Base-by-base conservation (phyloP, 92 coral and sea anemone species). In the Porites divaricata region DNA sequence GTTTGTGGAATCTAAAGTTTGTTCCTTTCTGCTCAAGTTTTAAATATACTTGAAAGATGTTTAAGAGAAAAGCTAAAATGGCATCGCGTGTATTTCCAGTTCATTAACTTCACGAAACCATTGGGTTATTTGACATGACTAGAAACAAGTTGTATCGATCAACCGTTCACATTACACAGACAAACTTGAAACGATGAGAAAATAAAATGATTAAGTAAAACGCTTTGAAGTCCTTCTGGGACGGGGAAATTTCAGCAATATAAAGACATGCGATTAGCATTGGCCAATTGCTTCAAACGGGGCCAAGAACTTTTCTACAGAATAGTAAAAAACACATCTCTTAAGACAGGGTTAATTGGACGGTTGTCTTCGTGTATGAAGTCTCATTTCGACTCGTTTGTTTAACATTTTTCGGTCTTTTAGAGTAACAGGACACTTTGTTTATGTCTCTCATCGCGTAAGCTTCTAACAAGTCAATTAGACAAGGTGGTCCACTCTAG, bases 321-420 rank as follows among this genome's bases (percentile, higher is more conserved):
- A 35, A 35, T 4, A 35, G 76, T 68, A 53, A 35, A 8, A 14
- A 15, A 14, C 52, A 57, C 24, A 25, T n/a, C 25, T 11, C 51
- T 54, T 14, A 72, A 23, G 0, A 24, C 52, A 72, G 35, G 56
- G 35, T 72, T 72, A 67, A 17, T 53, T 15, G 45, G 13, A 69
- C n/a, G 54, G 22, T 20, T 69, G 41, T 48, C 22, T 49, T 22
- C 45, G 45, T 4, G 45, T 4, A 35, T 35, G 4, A 35, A 35
- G 45, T 35, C 21, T 41, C 51, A 9, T 19, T 61, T 45, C 63
- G 50, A 12, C 50, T 28, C 17, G 35, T 50, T 25, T 21, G 49
- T 15, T 24, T 10, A 1, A 50, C 86, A 82, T 82, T 82, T 23
- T 82, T 82, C 86, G 86, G 86, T 50, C 28, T 72, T 63, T 82